Evolutionary conservation across 1,140 invertebrate species (phyloP), one percentile per base, ranked within the genome.

Genomic region (Lepidurus arcticus): DNA sequence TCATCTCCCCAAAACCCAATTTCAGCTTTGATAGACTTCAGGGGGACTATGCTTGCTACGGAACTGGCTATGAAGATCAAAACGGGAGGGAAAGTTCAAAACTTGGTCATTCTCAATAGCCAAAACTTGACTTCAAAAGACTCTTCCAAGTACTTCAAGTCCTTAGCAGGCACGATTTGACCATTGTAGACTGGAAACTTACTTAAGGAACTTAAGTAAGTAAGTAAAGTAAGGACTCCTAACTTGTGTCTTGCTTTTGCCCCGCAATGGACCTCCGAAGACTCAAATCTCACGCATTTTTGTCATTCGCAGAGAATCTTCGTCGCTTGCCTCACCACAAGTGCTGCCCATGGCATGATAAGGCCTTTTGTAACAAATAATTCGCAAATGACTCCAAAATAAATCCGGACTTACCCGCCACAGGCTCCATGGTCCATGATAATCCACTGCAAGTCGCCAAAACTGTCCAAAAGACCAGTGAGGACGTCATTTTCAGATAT

Each of bases 381-480:
- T 21, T 4, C 9, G 53, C 21, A 1, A 65, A 65, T 65, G 21
- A 65, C 0, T 21, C 53, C 4, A 65, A 65, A n/a, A 13, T 13
- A 65, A 65, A 65, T 65, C 53, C 2, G 34, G 21, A 65, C 53
- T 65, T 65, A 65, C 53, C 53, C 16, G 53, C 53, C 16, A 65
- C 53, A 65, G 53, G 53, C 53, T 65, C 53, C 53, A 65, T 65
- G 16, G 53, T 65, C 53, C 53, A 65, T 65, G 16, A n/a, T 65
- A 65, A 65, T 65, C 53, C 53, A 65, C 16, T 21, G 53, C 53
- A 65, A 21, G 53, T 65, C 21, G 53, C 53, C 53, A 13, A 65
- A 13, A 65, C 53, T 21, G 53, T 21, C 53, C 53, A 65, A 65
- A 65, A 65, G 53, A 65, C 53, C 53, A 13, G 21, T 4, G 53